A percentile compares a stretch with the other conserved stretches of the same genome.
These are phyloP conservation scores for Malacoraja senta DNA, from an alignment of 2,797 vertebrate species.

Conservation along the genomic window DNA sequence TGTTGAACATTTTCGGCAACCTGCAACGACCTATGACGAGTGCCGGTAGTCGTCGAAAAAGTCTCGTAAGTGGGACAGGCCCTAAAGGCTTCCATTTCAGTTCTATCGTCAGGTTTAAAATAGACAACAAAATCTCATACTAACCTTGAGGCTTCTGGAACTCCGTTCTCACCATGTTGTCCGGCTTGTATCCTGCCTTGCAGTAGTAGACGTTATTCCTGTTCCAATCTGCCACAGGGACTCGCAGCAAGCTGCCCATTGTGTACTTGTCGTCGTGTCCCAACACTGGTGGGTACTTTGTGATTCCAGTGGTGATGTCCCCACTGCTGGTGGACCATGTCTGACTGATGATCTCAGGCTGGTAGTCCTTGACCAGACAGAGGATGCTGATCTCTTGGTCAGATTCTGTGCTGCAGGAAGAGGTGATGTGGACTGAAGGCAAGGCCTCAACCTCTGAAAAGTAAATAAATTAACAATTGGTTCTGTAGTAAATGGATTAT, in stretches of 20 bases:
- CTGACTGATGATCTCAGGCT: neutral
- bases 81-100: too few relatives aligned
- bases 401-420: neutral
- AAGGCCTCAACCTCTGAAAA: neutral
- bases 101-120: too few relatives aligned
- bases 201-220: neutral
- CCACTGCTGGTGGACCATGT: neutral
- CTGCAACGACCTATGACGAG: too few relatives aligned
- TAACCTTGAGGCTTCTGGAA: too few relatives aligned
- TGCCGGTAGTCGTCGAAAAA: too few relatives aligned
- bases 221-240: neutral
- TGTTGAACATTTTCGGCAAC: too few relatives aligned
- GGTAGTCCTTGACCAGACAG: neutral
- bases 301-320: neutral
- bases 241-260: neutral
- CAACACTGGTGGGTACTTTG: neutral
- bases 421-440: neutral
- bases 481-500: neutral
- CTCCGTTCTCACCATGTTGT: too few relatives aligned
- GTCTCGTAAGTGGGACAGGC: too few relatives aligned
- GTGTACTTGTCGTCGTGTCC: neutral
- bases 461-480: neutral
- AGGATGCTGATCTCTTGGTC: neutral
- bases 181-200: neutral
- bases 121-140: too few relatives aligned